Percentiles rank a stretch among this genome's conserved stretches.
Conservation (phyloP, 2,113 vertebrate species). For the Spheniscus mendiculus region DNA sequence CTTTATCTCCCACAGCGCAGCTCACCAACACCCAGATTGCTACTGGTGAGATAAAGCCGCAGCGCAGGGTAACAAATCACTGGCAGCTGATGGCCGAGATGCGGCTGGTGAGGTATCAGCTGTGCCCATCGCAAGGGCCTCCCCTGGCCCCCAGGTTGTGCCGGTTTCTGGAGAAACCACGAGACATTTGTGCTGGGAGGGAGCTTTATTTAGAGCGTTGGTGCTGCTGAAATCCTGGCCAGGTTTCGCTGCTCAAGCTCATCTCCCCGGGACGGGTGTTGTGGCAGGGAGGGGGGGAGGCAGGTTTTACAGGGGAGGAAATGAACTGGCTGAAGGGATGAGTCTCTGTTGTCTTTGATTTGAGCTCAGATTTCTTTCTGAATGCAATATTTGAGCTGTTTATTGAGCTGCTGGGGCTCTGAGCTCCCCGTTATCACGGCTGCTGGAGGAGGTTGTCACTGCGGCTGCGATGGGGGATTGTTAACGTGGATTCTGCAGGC, state of each 20-base stretch:
- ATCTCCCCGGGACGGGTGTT: accelerated
- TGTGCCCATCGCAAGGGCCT: not conserved
- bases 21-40: not conserved
- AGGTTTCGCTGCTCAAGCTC: not conserved
- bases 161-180: not conserved
- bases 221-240: not conserved
- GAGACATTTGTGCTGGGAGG: not conserved
- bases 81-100: not conserved
- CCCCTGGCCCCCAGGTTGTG: accelerated
- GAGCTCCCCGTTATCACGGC: accelerated
- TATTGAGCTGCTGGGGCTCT: not conserved
- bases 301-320: not conserved
- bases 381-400: accelerated
- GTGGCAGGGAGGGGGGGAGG: not conserved
- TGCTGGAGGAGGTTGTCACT: not conserved
- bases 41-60: not conserved
- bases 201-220: accelerated
- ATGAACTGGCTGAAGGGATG: not conserved
- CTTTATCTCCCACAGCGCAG: not conserved
- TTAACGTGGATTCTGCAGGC: not conserved
- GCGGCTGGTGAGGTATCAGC: accelerated
- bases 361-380: not conserved
- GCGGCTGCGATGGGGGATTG: accelerated
- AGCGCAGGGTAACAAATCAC: not conserved
- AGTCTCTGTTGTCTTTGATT: not conserved